Evolutionary conservation across 2,113 vertebrate genomes (phyloP).

Genomic region (Hipposideros armiger): DNA sequence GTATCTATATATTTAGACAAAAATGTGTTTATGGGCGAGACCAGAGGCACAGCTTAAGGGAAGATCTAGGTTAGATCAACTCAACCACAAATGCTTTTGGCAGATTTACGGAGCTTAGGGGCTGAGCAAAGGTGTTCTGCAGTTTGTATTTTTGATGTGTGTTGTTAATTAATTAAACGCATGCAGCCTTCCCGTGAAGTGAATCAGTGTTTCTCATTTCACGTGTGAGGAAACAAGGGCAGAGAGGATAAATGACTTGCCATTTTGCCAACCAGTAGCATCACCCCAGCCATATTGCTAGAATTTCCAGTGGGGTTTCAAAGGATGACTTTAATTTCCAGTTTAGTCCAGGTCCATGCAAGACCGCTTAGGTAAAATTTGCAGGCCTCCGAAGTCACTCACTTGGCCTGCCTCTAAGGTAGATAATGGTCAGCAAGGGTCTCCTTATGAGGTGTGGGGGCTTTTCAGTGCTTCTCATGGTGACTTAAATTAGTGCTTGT

Average conservation of each 20-base stretch:
- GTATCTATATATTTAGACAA: slow-evolving; percentile 19
- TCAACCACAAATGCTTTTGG: neutral
- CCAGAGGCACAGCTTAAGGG: neutral
- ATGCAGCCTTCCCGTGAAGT: slow-evolving; percentile 56
- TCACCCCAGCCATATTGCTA: slow-evolving; percentile 12
- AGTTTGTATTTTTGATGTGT: slow-evolving; percentile 66
- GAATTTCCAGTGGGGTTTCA: slow-evolving; percentile 65
- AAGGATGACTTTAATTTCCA: slow-evolving; percentile 71
- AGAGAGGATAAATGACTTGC: slow-evolving; percentile 68
- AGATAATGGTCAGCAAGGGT: slow-evolving; percentile 58
- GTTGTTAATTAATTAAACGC: slow-evolving; percentile 70
- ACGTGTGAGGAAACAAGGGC: slow-evolving; percentile 69
- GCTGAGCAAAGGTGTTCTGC: slow-evolving; percentile 51
- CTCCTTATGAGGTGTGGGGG: slow-evolving; percentile 18
- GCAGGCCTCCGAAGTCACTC: slow-evolving; percentile 32
- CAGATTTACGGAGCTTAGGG: slow-evolving; percentile 1
- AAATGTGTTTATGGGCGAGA: neutral
- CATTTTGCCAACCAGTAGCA: slow-evolving; percentile 44
- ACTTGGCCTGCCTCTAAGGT: neutral
- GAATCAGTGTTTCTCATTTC: slow-evolving; percentile 76
- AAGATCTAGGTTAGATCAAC: slow-evolving; percentile 18
- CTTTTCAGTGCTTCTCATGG: slow-evolving; percentile 60
- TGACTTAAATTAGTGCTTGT: slow-evolving; percentile 69
- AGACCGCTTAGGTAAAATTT: slow-evolving; percentile 54
- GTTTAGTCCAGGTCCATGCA: slow-evolving; percentile 48